Evolutionary conservation across 1,140 invertebrate genomes (phyloP), one percentile per base, ranked within the genome.

Genomic region (Drosophila teissieri): DNA sequence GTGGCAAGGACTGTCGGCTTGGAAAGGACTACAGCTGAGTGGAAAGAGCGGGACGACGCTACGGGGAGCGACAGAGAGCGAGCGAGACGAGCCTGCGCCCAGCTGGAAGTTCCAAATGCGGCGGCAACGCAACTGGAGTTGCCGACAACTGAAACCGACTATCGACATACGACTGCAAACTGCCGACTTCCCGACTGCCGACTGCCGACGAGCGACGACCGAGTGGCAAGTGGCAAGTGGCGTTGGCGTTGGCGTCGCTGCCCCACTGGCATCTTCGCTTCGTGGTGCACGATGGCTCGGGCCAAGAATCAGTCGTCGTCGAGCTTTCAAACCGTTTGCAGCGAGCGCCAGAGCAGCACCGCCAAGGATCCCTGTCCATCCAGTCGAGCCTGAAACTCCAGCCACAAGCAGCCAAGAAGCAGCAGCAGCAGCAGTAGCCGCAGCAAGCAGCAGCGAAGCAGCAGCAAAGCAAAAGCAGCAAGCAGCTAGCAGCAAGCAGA

Each of bases 291-390:
- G 72, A 53, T 78, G 80, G 63, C 81, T 74, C 84, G 67, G 69
- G 61, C 67, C 68, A 46, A 77, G 67, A 89, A 73, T 91, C 80
- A 91, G 90, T 91, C 90, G 83, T 91, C 82, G 90, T 91, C 90
- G 90, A 91, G 90, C 90, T 91, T 91, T 91, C 85, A 80, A 81
- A 91, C 89, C 90, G 90, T 85, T 91, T 91, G 90, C 90, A 91
- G 77, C 90, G 73, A 85, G 74, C 68, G 75, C 72, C 72, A 79
- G 39, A 61, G 42, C 40, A 83, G 61, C 60, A 54, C 70, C 75
- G 51, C 39, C 72, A 74, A 31, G 49, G 42, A 57, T 57, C 45
- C 42, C 63, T 58, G 51, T 48, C 52, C 54, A 73, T 51, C 45
- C 61, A 40, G 42, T 45, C 44, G 44, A 51, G 48, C 51, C 73